Evolutionary conservation across 2,797 vertebrate genomes (phyloP).

Genomic region (Denticeps clupeoides): DNA sequence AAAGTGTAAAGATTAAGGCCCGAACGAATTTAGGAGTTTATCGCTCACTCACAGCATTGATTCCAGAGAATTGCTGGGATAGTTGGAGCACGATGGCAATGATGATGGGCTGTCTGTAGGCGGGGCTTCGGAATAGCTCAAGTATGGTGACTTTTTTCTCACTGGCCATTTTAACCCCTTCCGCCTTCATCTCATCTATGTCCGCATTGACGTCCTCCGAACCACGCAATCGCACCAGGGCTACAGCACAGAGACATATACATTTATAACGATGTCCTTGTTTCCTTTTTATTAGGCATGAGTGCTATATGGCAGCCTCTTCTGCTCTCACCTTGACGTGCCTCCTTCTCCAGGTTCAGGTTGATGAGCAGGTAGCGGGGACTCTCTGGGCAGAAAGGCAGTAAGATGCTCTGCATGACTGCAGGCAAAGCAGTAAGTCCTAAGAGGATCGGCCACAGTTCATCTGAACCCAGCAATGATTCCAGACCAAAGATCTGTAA

Average conservation of each 20-base stretch:
- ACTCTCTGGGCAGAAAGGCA: constrained; percentile 79
- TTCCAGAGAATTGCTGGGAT: constrained; percentile 91
- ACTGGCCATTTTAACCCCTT: constrained; percentile 70
- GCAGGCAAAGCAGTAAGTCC: constrained; percentile 68
- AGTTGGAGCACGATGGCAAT: constrained; percentile 83
- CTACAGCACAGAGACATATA: constrained; percentile 39
- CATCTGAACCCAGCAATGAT: constrained; percentile 60
- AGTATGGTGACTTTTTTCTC: constrained; percentile 78
- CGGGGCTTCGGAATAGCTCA: constrained; percentile 73
- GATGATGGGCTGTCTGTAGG: constrained; percentile 78
- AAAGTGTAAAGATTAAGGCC: neutral
- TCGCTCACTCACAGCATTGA: constrained; percentile 80
- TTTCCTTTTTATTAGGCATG: neutral
- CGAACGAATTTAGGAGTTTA: neutral
- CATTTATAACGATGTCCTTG: neutral
- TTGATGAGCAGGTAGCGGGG: constrained; percentile 78
- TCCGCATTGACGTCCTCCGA: constrained; percentile 65
- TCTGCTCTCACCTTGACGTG: constrained; percentile 61
- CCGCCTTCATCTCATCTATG: constrained; percentile 86
- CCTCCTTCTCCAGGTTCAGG: constrained; percentile 72
- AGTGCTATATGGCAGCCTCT: neutral
- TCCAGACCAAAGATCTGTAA: constrained; percentile 74
- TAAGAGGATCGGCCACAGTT: constrained; percentile 72
- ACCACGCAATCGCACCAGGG: constrained; percentile 71
- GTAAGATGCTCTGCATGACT: constrained; percentile 58